A percentile compares a stretch with the other conserved stretches of the same genome.
Evolutionary conservation across 2,113 vertebrate species (phyloP).

Genomic region (Pycnonotus jocosus): DNA sequence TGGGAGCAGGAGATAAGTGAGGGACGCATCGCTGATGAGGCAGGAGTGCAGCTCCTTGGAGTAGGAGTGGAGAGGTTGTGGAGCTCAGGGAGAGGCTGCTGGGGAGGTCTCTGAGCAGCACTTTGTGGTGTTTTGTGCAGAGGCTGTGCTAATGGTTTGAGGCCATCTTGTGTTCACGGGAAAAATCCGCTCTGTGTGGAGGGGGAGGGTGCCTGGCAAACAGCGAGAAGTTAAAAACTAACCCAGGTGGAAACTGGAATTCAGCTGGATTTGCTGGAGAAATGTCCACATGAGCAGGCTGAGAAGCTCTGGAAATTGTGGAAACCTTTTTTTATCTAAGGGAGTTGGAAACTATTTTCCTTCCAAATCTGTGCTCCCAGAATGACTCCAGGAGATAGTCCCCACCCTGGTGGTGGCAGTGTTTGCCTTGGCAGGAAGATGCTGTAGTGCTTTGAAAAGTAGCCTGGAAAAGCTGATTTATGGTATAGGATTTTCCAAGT

Average conservation of each 20-base stretch:
- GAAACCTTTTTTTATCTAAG: slow-evolving; percentile 28
- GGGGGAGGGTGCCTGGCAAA: neutral
- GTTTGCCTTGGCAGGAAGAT: slow-evolving; percentile 66
- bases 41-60: neutral
- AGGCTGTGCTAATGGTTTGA: neutral
- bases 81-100: neutral
- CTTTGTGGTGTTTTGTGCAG: neutral
- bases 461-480: slow-evolving; percentile 63
- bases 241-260: neutral
- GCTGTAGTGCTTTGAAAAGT: slow-evolving; percentile 9
- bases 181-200: neutral
- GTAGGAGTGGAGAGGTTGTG: neutral
- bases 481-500: slow-evolving; percentile 47
- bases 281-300: neutral
- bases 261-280: neutral
- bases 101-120: neutral
- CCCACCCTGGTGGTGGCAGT: slow-evolving; percentile 47
- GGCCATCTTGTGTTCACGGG: slow-evolving; percentile 11
- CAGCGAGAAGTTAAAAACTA: neutral
- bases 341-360: slow-evolving; percentile 62
- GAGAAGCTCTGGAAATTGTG: slow-evolving; percentile 16
- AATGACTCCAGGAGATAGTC: slow-evolving; percentile 48
- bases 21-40: neutral
- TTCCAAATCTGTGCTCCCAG: slow-evolving; percentile 51
- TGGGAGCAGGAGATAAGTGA: neutral